Percentiles rank a stretch among this genome's conserved stretches.
phyloP scores from a whole-genome alignment of 2,797 vertebrate genomes.

The Apogon hyalosoma region DNA sequence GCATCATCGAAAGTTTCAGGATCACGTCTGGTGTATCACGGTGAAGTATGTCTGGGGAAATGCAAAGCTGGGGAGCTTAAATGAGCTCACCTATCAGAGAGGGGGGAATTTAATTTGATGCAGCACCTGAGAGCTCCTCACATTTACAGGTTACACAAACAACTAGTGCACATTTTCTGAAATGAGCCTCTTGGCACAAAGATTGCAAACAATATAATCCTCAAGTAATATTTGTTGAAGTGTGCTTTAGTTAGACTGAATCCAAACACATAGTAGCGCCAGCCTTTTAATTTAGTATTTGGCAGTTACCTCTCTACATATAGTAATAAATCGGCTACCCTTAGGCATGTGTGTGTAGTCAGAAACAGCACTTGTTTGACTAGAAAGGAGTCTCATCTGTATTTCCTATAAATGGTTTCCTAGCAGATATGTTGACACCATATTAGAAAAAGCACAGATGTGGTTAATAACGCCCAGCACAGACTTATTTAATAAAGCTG shows the following conservation, averaged over 20 bases:
- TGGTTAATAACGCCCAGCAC: neutral
- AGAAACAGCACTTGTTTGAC: too few species aligned
- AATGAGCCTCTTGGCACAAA: constrained; percentile 38
- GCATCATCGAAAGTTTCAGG: constrained; percentile 26
- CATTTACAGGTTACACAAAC: constrained; percentile 58
- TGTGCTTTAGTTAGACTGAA: constrained; percentile 21
- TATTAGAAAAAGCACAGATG: neutral
- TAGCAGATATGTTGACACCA: neutral
- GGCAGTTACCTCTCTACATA: neutral
- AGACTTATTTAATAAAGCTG: neutral
- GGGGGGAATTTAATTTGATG: constrained; percentile 31
- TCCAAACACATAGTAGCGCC: constrained; percentile 2
- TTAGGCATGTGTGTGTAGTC: too few species aligned
- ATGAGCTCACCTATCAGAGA: constrained; percentile 31
- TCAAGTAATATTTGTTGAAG: constrained; percentile 31
- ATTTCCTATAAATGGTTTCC: neutral
- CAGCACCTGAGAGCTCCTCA: constrained; percentile 57
- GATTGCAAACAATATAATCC: constrained; percentile 47
- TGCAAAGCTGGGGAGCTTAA: constrained; percentile 44
- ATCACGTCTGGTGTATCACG: neutral
- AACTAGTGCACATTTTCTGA: constrained; percentile 35
- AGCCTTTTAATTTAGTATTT: neutral
- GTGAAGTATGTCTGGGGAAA: constrained; percentile 41
- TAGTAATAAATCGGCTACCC: neutral
- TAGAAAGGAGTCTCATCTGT: too few species aligned